A percentile compares a stretch with the other conserved stretches of the same genome.
These are phyloP conservation scores for Drosophila kambysellisi DNA, from an alignment of 2,888 invertebrate genomes.

Conservation along the genomic window DNA sequence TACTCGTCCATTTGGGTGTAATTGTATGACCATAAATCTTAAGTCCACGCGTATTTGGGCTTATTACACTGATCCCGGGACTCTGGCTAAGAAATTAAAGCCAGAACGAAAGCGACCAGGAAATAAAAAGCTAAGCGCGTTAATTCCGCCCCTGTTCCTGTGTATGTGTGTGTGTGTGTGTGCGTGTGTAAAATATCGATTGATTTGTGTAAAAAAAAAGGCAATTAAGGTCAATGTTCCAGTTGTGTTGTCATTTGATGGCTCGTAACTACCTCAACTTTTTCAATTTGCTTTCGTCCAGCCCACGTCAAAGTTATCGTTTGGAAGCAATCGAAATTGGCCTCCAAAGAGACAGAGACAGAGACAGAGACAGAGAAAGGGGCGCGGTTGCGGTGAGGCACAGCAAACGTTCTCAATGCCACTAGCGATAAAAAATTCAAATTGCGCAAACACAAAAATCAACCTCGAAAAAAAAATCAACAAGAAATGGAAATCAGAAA, in stretches of 20 bases:
- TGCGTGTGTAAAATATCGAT: constrained; percentile 61
- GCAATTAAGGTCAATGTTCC: constrained; percentile 72
- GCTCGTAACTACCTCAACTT: constrained; percentile 69
- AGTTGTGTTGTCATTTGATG: constrained; percentile 39
- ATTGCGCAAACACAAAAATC: constrained; percentile 56
- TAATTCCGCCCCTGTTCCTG: constrained; percentile 25
- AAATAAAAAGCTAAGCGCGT: constrained; percentile 15
- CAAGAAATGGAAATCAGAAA: constrained; percentile 8
- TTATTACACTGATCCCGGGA: constrained; percentile 31
- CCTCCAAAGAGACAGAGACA: neutral
- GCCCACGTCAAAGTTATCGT: constrained; percentile 60
- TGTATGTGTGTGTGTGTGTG: constrained; percentile 22
- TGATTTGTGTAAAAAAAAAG: constrained; percentile 26
- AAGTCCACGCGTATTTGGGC: constrained; percentile 45
- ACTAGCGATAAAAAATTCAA: constrained; percentile 74
- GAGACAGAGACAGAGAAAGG: neutral
- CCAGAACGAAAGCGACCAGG: constrained; percentile 18
- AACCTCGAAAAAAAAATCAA: constrained; percentile 3
- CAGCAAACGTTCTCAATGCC: constrained; percentile 31
- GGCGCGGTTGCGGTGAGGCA: neutral
- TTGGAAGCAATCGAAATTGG: constrained; percentile 62
- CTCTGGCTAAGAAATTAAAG: constrained; percentile 46
- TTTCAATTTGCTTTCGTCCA: constrained; percentile 68
- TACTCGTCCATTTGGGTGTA: constrained; percentile 37
- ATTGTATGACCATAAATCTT: constrained; percentile 74